phyloP scores from a whole-genome alignment of 2,113 vertebrate species.

The Cyrtonyx montezumae region DNA sequence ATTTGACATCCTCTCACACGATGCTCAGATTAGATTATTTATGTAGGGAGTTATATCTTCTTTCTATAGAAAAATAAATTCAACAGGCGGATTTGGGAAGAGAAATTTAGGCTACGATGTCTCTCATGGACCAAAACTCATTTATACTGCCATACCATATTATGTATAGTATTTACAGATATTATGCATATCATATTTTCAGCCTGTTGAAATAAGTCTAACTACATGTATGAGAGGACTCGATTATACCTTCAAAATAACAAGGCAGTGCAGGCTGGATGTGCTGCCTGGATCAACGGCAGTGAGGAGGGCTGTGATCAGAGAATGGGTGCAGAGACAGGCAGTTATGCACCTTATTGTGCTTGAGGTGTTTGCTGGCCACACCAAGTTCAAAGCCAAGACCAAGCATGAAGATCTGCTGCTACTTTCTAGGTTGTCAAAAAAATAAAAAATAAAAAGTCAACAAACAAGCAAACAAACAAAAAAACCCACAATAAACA shows the following conservation, averaged over 20 bases:
- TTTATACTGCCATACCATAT: background rate
- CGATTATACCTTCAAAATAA: background rate
- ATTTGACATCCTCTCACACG: background rate
- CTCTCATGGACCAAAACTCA: background rate
- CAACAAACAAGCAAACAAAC: no score
- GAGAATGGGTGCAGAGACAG: background rate
- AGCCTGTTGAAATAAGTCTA: background rate
- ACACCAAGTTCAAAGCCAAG: background rate
- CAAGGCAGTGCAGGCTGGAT: background rate
- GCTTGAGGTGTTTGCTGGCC: background rate
- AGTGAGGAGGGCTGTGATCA: background rate
- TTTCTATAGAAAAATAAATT: background rate
- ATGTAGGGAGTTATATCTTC: background rate
- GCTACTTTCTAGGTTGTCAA: slow-evolving; percentile 16
- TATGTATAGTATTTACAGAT: accelerated
- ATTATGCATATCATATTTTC: background rate
- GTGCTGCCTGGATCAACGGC: background rate
- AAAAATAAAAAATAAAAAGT: background rate
- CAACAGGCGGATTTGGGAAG: background rate
- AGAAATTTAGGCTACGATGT: background rate
- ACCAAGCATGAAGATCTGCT: background rate
- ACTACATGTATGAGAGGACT: background rate
- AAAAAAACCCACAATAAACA: background rate
- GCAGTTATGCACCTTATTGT: background rate
- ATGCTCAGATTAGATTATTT: background rate